A percentile compares a stretch with the other conserved stretches of the same genome.
These are phyloP conservation scores for Clarias laeviceps DNA, from an alignment of 2,797 vertebrate species.

Conservation along the genomic window DNA sequence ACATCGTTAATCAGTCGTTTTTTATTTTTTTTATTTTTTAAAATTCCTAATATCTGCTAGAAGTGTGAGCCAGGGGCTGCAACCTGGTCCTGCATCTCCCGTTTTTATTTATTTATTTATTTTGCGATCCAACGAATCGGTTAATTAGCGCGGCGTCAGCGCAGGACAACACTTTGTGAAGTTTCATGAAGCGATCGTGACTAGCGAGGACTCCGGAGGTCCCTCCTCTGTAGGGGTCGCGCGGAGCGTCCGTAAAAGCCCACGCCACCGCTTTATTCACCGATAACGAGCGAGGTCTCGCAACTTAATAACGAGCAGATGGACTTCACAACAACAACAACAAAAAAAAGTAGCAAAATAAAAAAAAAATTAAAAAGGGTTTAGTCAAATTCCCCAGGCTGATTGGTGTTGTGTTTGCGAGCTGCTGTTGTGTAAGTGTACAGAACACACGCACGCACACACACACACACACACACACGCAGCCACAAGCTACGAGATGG, in stretches of 20 bases:
- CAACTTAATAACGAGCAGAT: neutral
- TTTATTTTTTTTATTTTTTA: neutral
- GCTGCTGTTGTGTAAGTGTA: neutral
- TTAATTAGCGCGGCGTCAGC: neutral
- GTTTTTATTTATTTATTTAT: neutral
- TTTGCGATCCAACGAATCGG: neutral
- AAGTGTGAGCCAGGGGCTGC: neutral
- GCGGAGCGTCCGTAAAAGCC: neutral
- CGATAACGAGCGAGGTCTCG: neutral
- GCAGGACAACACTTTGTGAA: neutral
- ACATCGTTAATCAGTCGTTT: neutral
- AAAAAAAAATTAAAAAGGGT: too few relatives aligned
- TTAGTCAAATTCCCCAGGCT: neutral
- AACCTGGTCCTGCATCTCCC: neutral
- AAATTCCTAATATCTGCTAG: neutral
- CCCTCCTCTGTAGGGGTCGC: neutral
- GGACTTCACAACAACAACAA: neutral
- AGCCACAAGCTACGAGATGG: neutral
- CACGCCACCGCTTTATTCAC: neutral
- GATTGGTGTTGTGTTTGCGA: neutral
- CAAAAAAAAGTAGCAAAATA: neutral
- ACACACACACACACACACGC: neutral
- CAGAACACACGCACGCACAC: neutral
- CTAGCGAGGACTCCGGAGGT: neutral
- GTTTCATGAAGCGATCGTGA: neutral